Base-by-base conservation (phyloP, 1,140 invertebrate genomes). In the Drosophila santomea region DNA sequence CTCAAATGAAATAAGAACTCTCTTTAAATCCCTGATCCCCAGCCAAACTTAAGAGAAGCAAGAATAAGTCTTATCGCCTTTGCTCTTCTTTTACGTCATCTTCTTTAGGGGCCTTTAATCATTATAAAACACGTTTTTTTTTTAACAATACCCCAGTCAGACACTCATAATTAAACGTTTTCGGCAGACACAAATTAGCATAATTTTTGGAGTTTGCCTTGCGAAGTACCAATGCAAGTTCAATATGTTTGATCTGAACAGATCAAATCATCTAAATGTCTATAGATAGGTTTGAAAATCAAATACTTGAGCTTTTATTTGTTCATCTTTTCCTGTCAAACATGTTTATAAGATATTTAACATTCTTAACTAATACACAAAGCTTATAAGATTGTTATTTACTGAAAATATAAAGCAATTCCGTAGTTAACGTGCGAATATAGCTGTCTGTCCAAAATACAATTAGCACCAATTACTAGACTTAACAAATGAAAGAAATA, bases 51-150 rank as follows among this genome's bases (percentile, higher is more conserved):
- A 39, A 71, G 43, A 68, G 62, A 48, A 38, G n/a, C 8, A 2
- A 1, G 1, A 6, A 2, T 1, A 17, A 11, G 14, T 17, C 14
- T 23, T 14, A 44, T 10, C 0, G 7, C 3, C 17, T 35, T 2
- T 48, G 23, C 35, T 61, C 41, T 61, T 41, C 41, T 58, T 43
- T 64, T 44, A 57, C 52, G 51, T 74, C 25, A 74, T 44, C 45
- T 64, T 62, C 20, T n/a, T 39, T 0, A 32, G 25, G 51, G 25
- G 20, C 20, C 23, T 45, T 74, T n/a, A 47, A 41, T 52, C 23
- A 44, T 17, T 10, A 10, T 32, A 10, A 57, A 74, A 62, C 71
- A n/a, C 50, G 69, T 64, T 73, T 67, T 51, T 73, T 67, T 51
- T 62, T 50, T 25, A 51, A 36, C 35, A 35, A 35, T 17, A 64